Evolutionary conservation across 1,140 invertebrate species (phyloP).

Genomic region (Druon quercuslanigerum): DNA sequence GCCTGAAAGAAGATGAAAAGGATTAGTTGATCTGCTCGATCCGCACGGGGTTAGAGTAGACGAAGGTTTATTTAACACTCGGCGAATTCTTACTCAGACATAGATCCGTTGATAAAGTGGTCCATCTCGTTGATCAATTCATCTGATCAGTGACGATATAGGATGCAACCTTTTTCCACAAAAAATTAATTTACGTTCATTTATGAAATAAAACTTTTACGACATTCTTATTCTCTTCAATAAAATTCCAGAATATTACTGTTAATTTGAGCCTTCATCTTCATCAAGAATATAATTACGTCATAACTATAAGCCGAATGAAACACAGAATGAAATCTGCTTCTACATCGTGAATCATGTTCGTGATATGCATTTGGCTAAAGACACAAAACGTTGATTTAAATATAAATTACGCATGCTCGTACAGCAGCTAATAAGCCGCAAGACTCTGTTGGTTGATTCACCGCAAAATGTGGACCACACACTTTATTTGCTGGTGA

Average conservation of each 20-base stretch:
- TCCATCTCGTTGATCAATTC: slow-evolving; percentile 8
- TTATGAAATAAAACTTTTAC: not conserved
- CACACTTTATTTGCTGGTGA: slow-evolving; percentile 14
- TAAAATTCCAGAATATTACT: too few species aligned
- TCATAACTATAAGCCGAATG: not conserved
- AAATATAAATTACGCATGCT: slow-evolving; percentile 14
- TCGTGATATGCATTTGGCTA: not conserved
- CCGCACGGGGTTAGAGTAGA: not conserved
- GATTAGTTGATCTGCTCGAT: not conserved
- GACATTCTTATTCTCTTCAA: too few species aligned
- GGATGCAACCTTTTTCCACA: not conserved
- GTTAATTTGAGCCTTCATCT: too few species aligned
- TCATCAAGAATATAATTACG: not conserved
- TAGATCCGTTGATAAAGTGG: slow-evolving; percentile 13
- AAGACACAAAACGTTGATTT: slow-evolving; percentile 23
- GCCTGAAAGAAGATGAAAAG: slow-evolving; percentile 21
- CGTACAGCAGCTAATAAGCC: slow-evolving; percentile 7
- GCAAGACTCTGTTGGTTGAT: not conserved
- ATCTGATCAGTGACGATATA: not conserved
- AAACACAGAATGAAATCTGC: not conserved
- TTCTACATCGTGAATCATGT: slow-evolving; percentile 12
- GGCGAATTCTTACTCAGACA: not conserved
- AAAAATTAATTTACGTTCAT: slow-evolving; percentile 13
- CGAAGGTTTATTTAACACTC: slow-evolving; percentile 20
- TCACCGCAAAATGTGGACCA: slow-evolving; percentile 27